Conservation (phyloP, 2,888 invertebrate species). For the Crocallis elinguaria region DNA sequence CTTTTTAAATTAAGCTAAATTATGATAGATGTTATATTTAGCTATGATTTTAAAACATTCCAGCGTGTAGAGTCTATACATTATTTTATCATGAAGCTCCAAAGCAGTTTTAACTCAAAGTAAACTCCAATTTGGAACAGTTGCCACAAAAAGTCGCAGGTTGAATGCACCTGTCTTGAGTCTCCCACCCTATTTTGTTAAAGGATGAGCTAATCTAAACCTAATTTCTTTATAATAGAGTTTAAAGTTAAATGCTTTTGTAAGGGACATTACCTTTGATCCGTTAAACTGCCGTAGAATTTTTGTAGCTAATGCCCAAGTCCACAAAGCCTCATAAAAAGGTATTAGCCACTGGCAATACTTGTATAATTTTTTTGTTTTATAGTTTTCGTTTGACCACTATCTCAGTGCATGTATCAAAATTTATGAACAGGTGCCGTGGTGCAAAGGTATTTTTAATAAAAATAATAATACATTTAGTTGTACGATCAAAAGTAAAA, state of each 20-base stretch:
- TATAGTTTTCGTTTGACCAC: no score
- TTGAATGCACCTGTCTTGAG: conserved; percentile 48
- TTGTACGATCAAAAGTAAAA: no score
- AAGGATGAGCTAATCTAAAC: conserved; percentile 14
- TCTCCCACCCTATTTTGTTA: conserved; percentile 29
- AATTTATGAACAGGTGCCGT: no score
- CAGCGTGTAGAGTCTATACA: background rate
- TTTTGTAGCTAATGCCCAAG: background rate
- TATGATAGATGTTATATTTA: no score
- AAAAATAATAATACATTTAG: no score
- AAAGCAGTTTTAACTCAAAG: conserved; percentile 11
- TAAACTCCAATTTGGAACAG: conserved; percentile 36
- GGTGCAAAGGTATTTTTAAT: no score
- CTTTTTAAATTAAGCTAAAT: no score
- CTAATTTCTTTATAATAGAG: conserved; percentile 4
- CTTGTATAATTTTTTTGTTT: no score
- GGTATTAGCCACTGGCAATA: no score
- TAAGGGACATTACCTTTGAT: background rate
- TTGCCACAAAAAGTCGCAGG: conserved; percentile 43
- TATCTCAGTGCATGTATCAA: no score
- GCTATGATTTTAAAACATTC: no score
- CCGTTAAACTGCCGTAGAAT: conserved; percentile 1
- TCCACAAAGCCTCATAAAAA: no score
- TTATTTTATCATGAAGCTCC: background rate
- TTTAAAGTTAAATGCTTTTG: conserved; percentile 7